Evolutionary conservation across 2,113 vertebrate species (phyloP).

Genomic region (Bujurquina vittata): DNA sequence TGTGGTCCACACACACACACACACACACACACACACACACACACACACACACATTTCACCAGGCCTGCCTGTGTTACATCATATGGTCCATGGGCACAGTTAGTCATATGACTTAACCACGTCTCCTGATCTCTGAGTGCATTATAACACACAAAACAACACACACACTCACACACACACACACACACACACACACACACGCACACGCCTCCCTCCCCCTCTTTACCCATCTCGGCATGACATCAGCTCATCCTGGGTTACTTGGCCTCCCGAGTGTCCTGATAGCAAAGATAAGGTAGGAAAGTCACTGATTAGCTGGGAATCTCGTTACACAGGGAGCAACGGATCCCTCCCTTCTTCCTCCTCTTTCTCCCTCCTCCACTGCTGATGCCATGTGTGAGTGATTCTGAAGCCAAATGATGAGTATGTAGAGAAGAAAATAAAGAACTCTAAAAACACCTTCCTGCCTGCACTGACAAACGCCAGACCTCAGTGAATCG

Average conservation of each 20-base stretch:
- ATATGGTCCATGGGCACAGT: conserved; percentile 39
- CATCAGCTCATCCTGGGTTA: conserved; percentile 84
- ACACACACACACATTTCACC: conserved; percentile 1
- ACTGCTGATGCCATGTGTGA: conserved; percentile 26
- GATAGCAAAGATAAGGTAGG: conserved; percentile 82
- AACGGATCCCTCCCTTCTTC: conserved; percentile 71
- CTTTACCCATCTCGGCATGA: conserved; percentile 79
- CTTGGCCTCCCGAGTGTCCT: conserved; percentile 81
- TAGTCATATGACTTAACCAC: conserved; percentile 58
- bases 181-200: background rate
- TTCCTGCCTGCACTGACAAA: background rate
- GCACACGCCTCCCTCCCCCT: conserved; percentile 3
- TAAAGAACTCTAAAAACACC: background rate
- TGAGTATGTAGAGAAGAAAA: conserved; percentile 26
- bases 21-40: conserved; percentile 8
- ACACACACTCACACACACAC: conserved; percentile 8
- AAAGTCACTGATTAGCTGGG: conserved; percentile 84
- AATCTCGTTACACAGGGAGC: conserved; percentile 83
- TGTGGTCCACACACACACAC: conserved; percentile 17
- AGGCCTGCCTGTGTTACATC: conserved; percentile 47
- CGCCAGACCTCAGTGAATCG: background rate
- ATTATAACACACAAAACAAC: conserved; percentile 14
- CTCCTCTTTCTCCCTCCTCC: conserved; percentile 21
- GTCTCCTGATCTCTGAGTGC: conserved; percentile 39
- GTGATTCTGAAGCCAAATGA: background rate